Evolutionary conservation across 2,797 vertebrate species (phyloP), one percentile per base, ranked within the genome.

Genomic region (Tapera naevia): DNA sequence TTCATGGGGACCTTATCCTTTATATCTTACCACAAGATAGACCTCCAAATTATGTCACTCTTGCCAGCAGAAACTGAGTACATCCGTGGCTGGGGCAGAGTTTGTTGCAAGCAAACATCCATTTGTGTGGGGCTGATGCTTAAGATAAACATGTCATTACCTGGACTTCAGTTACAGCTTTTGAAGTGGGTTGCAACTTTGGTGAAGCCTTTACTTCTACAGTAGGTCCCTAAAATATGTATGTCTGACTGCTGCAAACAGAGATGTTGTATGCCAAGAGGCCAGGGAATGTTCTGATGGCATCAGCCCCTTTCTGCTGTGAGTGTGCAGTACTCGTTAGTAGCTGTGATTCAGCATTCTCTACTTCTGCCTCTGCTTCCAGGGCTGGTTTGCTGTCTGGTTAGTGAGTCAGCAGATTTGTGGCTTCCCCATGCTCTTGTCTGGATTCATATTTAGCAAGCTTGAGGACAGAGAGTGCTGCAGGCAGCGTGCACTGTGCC

Each of bases 331-430:
- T 24, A 28, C 82, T 94, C 12, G 54, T 79, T 93, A 62, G 85
- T 4, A 72, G 41, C 14, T 64, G 70, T 89, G 86, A 89, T 93
- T 96, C 82, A 91, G 75, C 82, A 35, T 75, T 71, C 75, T 39
- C 56, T 33, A 8, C 18, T 11, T 93, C 85, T 65, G 61, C 11
- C 35, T 83, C 32, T 0, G 3, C 81, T 87, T 48, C 79, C 89
- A 92, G 78, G 1, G 2, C 75, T 80, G 57, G 53, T 95, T 96
- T 89, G 23, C 85, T 75, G 23, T 24, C 76, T 88, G 76, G 75
- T 88, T 78, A 75, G 76, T 92, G 94, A 94, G 32, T 81, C 93
- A 91, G 95, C 82, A 94, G 13, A 54, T 72, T 67, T 27, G 1
- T 76, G 54, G 58, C 92, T 88, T 82, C 60, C 45, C 56, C 5